Base-by-base conservation (phyloP, 2,888 invertebrate species). In the Hoplodrina blanda region DNA sequence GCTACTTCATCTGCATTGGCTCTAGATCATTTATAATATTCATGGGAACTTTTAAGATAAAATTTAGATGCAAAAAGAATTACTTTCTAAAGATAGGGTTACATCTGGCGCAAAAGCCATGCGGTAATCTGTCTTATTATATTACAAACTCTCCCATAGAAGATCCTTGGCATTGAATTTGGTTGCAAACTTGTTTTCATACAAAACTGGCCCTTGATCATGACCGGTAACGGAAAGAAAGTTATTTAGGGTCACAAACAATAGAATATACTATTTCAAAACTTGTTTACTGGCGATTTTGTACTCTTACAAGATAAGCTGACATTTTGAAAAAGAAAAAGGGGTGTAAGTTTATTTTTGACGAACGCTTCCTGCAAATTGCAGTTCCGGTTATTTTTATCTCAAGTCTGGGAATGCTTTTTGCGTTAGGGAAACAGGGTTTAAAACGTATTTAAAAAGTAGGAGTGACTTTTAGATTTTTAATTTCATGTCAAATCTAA, bases 131-230 rank as follows among this genome's bases (percentile, higher is more conserved):
- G 3, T 19, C 11, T 4, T 8, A 25, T 60, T 70, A 50, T 71
- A 19, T 50, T n/a, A n/a, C 20, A 71, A 62, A n/a, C 19, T 80
- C 50, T 76, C 80, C 50, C 76, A 68, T 46, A 11, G 37, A 30
- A 0, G 2, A 17, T n/a, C 50, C 33, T 60, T 62, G 52, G 76
- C 69, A 75, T 19, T 80, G 76, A 68, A 76, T 56, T 75, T 2
- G 1, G 5, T 44, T 8, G 5, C 4, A 52, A 76, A 76, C 76
- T 3, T 1, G 80, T 80, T 76, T 50, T 7, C 0, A 30, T 19
- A 44, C 55, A 64, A 49, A 4, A 20, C 33, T 15, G 33, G 5
- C 59, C 60, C 50, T 71, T 77, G 55, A 61, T 70, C 15, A 13
- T 30, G 60, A 77, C 54, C 54, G 15, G 25, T 44, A 33, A 53